These are phyloP conservation scores for Micronycteris hirsuta DNA, from an alignment of 2,113 vertebrate genomes.

Conservation along the genomic window DNA sequence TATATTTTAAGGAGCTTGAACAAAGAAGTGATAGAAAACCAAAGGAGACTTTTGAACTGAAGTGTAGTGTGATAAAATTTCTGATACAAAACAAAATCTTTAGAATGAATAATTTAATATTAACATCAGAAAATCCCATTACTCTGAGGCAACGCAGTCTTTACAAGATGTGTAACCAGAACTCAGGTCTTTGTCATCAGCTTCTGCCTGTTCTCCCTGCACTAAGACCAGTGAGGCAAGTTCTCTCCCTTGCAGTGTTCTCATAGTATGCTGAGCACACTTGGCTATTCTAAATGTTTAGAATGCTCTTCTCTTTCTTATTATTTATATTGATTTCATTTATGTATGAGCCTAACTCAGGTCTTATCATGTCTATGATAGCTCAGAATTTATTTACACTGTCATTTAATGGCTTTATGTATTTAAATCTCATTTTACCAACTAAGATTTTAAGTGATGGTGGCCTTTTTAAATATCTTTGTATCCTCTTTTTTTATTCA, in stretches of 20 bases:
- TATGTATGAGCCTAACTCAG: background rate
- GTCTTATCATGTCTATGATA: background rate
- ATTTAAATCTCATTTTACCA: background rate
- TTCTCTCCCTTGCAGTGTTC: background rate
- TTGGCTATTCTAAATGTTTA: background rate
- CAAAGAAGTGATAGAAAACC: background rate
- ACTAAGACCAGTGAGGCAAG: background rate
- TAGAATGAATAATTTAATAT: background rate
- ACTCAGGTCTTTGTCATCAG: background rate
- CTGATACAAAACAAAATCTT: background rate
- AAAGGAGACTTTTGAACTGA: background rate
- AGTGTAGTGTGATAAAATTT: background rate
- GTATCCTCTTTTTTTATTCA: background rate
- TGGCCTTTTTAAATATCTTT: background rate
- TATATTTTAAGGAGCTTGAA: background rate
- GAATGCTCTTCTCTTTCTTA: background rate
- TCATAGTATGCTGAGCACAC: background rate
- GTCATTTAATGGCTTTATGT: background rate
- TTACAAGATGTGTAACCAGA: background rate
- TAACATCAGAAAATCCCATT: background rate
- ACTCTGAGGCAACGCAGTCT: background rate
- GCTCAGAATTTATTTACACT: background rate
- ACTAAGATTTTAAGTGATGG: background rate
- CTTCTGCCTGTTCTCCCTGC: background rate
- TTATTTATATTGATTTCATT: background rate